Conservation (phyloP, 2,797 vertebrate species). For the Podarcis lilfordi region DNA sequence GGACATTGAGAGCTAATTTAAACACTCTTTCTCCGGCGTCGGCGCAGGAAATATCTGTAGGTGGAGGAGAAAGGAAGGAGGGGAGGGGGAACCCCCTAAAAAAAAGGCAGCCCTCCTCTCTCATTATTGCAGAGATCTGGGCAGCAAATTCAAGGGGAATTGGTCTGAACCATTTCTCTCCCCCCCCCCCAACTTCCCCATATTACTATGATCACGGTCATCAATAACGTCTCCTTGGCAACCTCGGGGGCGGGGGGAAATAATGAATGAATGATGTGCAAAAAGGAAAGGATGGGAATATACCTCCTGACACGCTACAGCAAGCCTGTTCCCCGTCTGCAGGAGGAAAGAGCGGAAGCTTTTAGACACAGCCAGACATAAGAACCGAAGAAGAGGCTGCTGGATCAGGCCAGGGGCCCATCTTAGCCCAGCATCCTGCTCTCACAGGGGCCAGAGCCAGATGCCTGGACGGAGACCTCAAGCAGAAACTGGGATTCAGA, state of each 20-base stretch:
- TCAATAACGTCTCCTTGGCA: slow-evolving; percentile 36
- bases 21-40: slow-evolving; percentile 69
- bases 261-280: slow-evolving; percentile 32
- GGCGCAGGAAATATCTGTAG: slow-evolving; percentile 67
- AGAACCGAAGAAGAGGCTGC: too few species aligned
- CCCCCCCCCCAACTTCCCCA: not conserved
- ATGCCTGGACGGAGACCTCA: too few species aligned
- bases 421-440: too few species aligned
- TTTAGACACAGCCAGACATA: too few species aligned
- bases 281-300: slow-evolving; percentile 5
- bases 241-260: not conserved
- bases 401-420: too few species aligned
- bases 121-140: slow-evolving; percentile 63
- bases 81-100: not conserved
- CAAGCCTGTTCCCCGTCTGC: not conserved
- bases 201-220: slow-evolving; percentile 39
- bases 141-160: slow-evolving; percentile 62
- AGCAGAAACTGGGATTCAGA: too few species aligned
- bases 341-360: not conserved
- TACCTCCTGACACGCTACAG: not conserved
- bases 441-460: too few species aligned
- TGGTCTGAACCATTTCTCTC: slow-evolving; percentile 42
- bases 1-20: slow-evolving; percentile 77
- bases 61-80: slow-evolving; percentile 44
- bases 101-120: slow-evolving; percentile 51